Evolutionary conservation across 2,113 vertebrate species (phyloP).

Genomic region (Rhinopithecus roxellana): DNA sequence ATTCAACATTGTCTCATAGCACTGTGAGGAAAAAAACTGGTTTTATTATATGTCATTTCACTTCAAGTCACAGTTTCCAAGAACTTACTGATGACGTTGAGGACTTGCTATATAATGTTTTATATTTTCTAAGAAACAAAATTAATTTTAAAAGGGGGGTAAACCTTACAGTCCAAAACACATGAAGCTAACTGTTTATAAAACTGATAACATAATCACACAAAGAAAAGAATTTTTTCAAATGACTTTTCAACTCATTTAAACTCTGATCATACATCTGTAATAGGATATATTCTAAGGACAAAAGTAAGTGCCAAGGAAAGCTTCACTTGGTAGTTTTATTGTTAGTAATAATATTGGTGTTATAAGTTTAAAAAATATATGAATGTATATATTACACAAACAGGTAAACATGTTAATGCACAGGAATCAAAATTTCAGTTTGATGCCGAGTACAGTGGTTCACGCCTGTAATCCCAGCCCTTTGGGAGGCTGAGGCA

Average conservation of each 20-base stretch:
- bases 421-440: neutral
- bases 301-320: neutral
- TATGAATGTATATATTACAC: neutral
- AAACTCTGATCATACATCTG: neutral
- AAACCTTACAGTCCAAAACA: neutral
- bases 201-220: neutral
- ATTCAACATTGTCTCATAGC: neutral
- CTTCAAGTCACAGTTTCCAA: neutral
- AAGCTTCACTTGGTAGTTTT: neutral
- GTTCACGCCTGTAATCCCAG: too few species aligned
- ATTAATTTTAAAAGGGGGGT: neutral
- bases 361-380: neutral
- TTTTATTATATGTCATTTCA: neutral
- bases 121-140: neutral
- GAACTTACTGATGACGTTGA: neutral
- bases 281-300: neutral
- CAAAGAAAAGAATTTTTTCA: neutral
- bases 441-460: neutral
- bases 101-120: neutral
- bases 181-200: neutral
- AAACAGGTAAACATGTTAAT: neutral
- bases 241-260: neutral
- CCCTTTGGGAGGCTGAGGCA: too few species aligned
- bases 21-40: neutral
- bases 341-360: neutral